phyloP scores from a whole-genome alignment of 2,797 vertebrate species.

The Aeoliscus strigatus region DNA sequence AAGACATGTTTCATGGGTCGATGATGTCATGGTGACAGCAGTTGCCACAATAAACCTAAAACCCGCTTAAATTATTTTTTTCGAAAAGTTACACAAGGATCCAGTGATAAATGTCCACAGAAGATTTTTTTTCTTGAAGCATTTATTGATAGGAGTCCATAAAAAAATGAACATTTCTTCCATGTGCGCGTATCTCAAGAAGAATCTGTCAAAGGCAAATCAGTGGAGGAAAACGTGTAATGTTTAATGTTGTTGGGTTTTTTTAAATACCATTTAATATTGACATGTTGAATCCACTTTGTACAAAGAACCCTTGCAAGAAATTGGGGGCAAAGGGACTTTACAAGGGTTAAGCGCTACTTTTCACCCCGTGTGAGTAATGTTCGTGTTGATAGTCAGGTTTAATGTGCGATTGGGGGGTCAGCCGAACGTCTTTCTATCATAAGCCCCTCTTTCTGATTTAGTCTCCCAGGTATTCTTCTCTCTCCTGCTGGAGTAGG shows the following conservation, averaged over 20 bases:
- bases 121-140: slow-evolving; percentile 31
- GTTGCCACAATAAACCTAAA: no score
- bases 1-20: no score
- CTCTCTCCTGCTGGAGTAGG: slow-evolving; percentile 18
- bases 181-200: no score
- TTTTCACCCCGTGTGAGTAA: slow-evolving; percentile 6
- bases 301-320: slow-evolving; percentile 23
- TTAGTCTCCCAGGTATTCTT: slow-evolving; percentile 9
- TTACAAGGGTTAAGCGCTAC: slow-evolving; percentile 3
- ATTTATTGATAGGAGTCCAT: slow-evolving; percentile 63
- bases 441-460: slow-evolving; percentile 15
- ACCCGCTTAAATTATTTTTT: no score
- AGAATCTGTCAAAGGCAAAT: no score
- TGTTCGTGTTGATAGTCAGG: slow-evolving; percentile 5
- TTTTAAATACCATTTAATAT: slow-evolving; percentile 24
- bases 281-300: slow-evolving; percentile 22
- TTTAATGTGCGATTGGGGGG: slow-evolving; percentile 12
- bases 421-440: slow-evolving; percentile 4
- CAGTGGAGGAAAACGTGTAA: no score
- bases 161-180: slow-evolving; percentile 54
- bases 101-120: no score
- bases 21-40: no score
- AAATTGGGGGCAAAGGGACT: background rate
- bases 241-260: no score
- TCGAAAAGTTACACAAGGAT: no score